Base-by-base conservation (phyloP, 2,888 invertebrate genomes). In the Tachina lurida region DNA sequence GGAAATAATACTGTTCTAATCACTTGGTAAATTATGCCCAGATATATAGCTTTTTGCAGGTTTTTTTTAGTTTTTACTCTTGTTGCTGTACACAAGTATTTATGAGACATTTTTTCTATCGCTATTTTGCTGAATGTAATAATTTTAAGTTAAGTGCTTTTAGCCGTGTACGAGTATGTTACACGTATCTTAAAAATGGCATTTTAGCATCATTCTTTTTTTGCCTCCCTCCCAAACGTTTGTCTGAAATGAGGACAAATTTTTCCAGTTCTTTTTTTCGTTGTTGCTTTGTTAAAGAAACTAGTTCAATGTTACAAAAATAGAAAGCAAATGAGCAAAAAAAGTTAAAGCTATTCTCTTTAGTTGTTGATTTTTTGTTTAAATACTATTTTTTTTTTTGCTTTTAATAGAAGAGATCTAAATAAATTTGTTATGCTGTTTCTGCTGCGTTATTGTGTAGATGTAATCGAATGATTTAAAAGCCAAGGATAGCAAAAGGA, bases 61-160 rank as follows among this genome's bases (percentile, higher is more conserved):
- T 41, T 41, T 17, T 62, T 74, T 15, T 52, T 17, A 49, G n/a
- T 74, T 15, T 77, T 75, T n/a, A 19, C 49, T n/a, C 54, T 3
- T 60, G 15, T 31, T 67, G 39, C 62, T 65, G 17, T 22, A 2
- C 15, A 19, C 41, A 19, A 31, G 22, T 74, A 68, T 63, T 68
- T 63, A 63, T 70, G 71, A 80, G 75, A 12, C 62, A 81, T 63
- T 73, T 73, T 22, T 67, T 73, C 39, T 9, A 10, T 47, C 22
- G 49, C 47, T 45, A 45, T 68, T 56, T 45, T 71, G 65, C 49
- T 79, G 49, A 79, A 79, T 41, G 73, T 31, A 70, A 86, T 79
- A 60, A 76, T 75, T 83, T n/a, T 76, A 62, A 76, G 58, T 83
- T 78, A 76, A 86, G 83, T 86, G 79, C 85, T 86, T 82, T 83